A percentile compares a stretch with the other conserved stretches of the same genome.
Evolutionary conservation across 2,888 invertebrate species (phyloP).

Genomic region (Nomada goodeniana): DNA sequence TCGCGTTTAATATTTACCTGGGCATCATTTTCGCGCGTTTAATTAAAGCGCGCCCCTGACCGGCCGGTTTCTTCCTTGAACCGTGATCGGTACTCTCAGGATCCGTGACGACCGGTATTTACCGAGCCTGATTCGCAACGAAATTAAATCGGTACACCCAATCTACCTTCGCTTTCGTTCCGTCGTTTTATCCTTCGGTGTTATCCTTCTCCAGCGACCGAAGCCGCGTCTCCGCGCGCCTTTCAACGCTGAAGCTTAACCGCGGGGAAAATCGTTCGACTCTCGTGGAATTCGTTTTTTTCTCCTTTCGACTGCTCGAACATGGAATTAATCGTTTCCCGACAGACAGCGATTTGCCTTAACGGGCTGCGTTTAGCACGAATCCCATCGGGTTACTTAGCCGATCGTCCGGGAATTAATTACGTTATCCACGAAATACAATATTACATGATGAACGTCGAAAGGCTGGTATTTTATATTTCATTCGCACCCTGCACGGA

Average conservation of each 20-base stretch:
- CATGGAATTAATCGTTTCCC: slow-evolving; percentile 23
- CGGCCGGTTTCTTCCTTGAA: slow-evolving; percentile 61
- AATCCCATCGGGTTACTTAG: slow-evolving; percentile 14
- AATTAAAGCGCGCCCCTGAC: slow-evolving; percentile 65
- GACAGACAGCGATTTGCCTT: slow-evolving; percentile 11
- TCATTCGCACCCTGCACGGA: too few species aligned
- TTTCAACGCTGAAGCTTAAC: slow-evolving; percentile 27
- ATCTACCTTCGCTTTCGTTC: slow-evolving; percentile 67
- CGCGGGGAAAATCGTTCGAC: slow-evolving; percentile 33
- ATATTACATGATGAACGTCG: not conserved
- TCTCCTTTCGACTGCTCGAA: not conserved
- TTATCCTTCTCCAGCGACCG: slow-evolving; percentile 26
- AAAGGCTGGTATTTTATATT: not conserved
- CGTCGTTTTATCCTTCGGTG: slow-evolving; percentile 45
- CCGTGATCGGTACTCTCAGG: slow-evolving; percentile 66
- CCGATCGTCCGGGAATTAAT: slow-evolving; percentile 11
- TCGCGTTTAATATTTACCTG: slow-evolving; percentile 73
- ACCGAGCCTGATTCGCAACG: slow-evolving; percentile 72
- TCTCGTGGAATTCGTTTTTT: not conserved
- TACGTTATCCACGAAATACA: not conserved
- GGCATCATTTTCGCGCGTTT: slow-evolving; percentile 74
- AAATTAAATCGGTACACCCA: slow-evolving; percentile 75
- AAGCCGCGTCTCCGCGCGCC: slow-evolving; percentile 3
- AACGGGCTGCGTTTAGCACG: slow-evolving; percentile 1
- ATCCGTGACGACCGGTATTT: slow-evolving; percentile 63